Conservation (phyloP, 2,797 vertebrate genomes). For the Menidia menidia region DNA sequence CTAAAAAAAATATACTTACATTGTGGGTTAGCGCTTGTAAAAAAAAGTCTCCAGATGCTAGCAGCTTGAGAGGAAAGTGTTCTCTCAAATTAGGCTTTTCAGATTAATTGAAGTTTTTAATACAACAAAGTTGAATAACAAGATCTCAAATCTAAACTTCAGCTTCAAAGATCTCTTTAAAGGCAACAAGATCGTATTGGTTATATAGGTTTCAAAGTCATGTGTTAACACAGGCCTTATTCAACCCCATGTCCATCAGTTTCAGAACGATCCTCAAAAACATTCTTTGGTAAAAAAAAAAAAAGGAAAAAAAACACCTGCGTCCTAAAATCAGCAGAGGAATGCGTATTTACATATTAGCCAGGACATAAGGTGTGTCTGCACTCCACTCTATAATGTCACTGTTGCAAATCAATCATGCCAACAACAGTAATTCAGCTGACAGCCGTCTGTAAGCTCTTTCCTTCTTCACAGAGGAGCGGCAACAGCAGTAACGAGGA, state of each 20-base stretch:
- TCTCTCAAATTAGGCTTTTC: slow-evolving; percentile 6
- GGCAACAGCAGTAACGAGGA: slow-evolving; percentile 45
- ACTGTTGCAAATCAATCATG: slow-evolving; percentile 56
- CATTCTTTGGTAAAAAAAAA: background rate
- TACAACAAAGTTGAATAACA: slow-evolving; percentile 8
- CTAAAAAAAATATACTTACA: slow-evolving; percentile 25
- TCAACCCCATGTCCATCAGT: background rate
- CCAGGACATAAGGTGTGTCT: slow-evolving; percentile 30
- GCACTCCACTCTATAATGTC: slow-evolving; percentile 17
- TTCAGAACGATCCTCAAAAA: background rate
- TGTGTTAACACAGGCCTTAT: background rate
- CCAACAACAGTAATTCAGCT: slow-evolving; percentile 45
- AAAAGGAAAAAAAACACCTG: background rate
- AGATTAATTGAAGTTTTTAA: slow-evolving; percentile 9
- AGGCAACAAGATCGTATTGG: background rate
- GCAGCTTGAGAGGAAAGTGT: slow-evolving; percentile 7
- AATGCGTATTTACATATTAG: slow-evolving; percentile 23
- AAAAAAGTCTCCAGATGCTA: slow-evolving; percentile 51
- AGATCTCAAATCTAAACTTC: background rate
- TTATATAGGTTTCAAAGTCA: background rate
- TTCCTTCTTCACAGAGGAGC: slow-evolving; percentile 47
- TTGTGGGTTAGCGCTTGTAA: slow-evolving; percentile 23
- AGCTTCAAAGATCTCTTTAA: too few relatives aligned
- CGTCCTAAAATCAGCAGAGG: slow-evolving; percentile 22
- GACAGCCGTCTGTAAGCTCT: slow-evolving; percentile 40